These are phyloP conservation scores for Stomatorhinus ivindoensis DNA, from an alignment of 2,113 vertebrate genomes.

Conservation along the genomic window DNA sequence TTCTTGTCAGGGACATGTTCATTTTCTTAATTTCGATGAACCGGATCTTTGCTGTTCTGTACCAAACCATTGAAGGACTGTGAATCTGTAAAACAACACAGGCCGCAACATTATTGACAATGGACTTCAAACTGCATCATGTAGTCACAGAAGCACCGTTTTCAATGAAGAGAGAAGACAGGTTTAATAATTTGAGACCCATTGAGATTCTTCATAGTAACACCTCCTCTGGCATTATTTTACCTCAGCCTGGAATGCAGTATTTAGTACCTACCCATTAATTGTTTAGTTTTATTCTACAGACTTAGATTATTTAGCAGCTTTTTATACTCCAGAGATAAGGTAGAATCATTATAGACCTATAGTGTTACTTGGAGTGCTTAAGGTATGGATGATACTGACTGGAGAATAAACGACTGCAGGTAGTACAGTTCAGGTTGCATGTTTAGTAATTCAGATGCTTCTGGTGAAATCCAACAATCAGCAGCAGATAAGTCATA, in stretches of 20 bases:
- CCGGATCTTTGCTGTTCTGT: neutral
- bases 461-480: neutral
- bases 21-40: neutral
- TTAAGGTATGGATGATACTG: neutral
- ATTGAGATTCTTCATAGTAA: neutral
- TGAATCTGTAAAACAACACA: neutral
- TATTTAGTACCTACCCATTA: neutral
- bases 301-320: neutral
- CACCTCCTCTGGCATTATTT: neutral
- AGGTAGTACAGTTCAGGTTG: neutral
- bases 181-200: neutral
- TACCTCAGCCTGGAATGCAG: neutral
- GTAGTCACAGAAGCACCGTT: neutral
- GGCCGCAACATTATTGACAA: neutral
- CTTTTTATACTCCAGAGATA: neutral
- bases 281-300: neutral
- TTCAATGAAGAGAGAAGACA: neutral
- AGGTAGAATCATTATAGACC: neutral
- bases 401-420: neutral
- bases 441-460: conserved; percentile 3
- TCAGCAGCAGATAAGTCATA: neutral
- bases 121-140: neutral
- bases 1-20: neutral
- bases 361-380: neutral
- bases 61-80: neutral